Evolutionary conservation across 1,140 invertebrate genomes (phyloP), one percentile per base, ranked within the genome.

Genomic region (Nebria ingens): DNA sequence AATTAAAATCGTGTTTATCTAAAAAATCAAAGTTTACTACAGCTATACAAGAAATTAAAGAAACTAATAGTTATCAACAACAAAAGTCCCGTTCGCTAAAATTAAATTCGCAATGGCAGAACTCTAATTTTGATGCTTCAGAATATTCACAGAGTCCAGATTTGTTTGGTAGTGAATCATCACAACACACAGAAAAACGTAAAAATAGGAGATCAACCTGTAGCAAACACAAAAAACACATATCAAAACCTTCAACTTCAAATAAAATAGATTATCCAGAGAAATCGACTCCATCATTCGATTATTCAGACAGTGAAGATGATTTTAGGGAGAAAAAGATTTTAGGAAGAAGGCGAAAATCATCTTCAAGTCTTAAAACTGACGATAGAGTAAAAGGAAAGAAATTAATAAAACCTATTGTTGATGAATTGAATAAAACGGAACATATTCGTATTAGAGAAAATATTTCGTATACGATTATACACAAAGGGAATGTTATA

Each of bases 361-460:
- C 4, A 17, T 17, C 6, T 4, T 11, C 4, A 45, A 45, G 17
- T 34, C 6, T 6, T 34, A 34, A 34, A 9, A 34, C 25, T 9
- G 25, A 34, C n/a, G 25, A 34, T n/a, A 34, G n/a, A 34, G n/a
- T 9, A n/a, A 34, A 34, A 34, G 6, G 6, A 34, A 34, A 34
- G 25, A 34, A 34, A 34, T n/a, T 34, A n/a, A 34, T 9, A 34
- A 34, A 34, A n/a, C 25, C 25, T 9, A n/a, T 34, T 34, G 25
- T 34, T n/a, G 40, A 45, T 17, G 6, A 6, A 11, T 17, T 45
- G 15, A 45, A 45, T 45, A 45, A 17, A 17, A 45, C 40, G 17
- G 40, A 45, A 45, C 40, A 45, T 17, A 45, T 45, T 11, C 40
- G 40, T 45, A 45, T 45, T 45, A 17, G 9, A 12, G 40, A 45